Evolutionary conservation across 2,113 vertebrate genomes (phyloP).

Genomic region (Engystomops pustulosus): DNA sequence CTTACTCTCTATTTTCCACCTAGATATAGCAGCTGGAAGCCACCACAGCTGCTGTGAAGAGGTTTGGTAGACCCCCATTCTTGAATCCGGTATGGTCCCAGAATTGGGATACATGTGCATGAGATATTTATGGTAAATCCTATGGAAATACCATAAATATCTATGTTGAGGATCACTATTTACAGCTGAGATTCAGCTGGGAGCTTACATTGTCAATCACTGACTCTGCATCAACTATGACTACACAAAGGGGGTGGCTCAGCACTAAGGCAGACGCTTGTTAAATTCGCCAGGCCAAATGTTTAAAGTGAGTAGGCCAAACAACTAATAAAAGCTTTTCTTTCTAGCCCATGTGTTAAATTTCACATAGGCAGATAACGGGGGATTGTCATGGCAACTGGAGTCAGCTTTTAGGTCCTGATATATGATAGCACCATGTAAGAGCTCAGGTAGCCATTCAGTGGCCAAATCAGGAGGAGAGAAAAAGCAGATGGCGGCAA

Average conservation of each 20-base stretch:
- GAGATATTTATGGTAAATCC: too few relatives aligned
- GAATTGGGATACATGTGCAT: too few relatives aligned
- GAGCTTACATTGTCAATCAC: background rate
- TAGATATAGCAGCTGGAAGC: too few relatives aligned
- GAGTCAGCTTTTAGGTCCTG: conserved; percentile 7
- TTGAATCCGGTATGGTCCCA: too few relatives aligned
- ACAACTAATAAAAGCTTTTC: conserved; percentile 51
- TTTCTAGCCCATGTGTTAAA: conserved; percentile 56
- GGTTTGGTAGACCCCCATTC: too few relatives aligned
- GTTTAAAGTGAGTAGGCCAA: conserved; percentile 36
- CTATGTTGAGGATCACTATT: background rate
- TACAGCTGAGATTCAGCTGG: too few relatives aligned
- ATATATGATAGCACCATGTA: background rate
- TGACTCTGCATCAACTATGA: background rate
- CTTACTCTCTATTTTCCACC: too few relatives aligned
- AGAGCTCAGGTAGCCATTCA: background rate
- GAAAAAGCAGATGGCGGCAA: background rate
- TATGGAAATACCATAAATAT: too few relatives aligned
- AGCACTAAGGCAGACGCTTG: conserved; percentile 11
- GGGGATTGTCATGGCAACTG: background rate
- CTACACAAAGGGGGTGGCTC: background rate
- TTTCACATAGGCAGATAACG: conserved; percentile 47
- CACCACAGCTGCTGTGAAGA: too few relatives aligned
- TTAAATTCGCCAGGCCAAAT: conserved; percentile 35
- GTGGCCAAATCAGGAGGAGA: background rate